Evolutionary conservation across 2,797 vertebrate genomes (phyloP).

Genomic region (Sebastes elongatus): DNA sequence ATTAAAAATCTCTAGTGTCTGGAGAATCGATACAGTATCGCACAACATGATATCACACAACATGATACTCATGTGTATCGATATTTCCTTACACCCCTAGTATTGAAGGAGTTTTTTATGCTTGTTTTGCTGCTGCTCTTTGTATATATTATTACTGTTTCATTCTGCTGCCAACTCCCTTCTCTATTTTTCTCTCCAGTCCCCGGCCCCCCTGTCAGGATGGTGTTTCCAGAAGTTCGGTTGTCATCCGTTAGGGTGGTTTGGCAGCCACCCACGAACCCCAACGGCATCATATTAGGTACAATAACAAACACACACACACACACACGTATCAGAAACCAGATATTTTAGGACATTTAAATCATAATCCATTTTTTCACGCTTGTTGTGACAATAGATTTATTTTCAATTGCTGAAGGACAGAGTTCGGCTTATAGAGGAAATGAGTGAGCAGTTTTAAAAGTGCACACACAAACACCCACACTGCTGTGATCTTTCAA

Average conservation of each 20-base stretch:
- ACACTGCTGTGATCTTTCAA: constrained; percentile 36
- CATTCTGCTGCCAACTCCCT: constrained; percentile 31
- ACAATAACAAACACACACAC: constrained; percentile 46
- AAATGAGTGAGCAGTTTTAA: constrained; percentile 47
- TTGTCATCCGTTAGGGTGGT: constrained; percentile 89
- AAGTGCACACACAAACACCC: background rate
- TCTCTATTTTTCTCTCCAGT: constrained; percentile 77
- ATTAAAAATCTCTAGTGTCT: too few species aligned
- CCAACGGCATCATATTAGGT: constrained; percentile 95
- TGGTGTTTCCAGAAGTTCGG: constrained; percentile 95
- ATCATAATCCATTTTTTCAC: constrained; percentile 18
- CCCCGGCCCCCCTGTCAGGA: constrained; percentile 89
- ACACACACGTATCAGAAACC: background rate
- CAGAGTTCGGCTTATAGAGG: background rate
- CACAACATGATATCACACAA: too few species aligned
- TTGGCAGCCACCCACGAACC: constrained; percentile 93
- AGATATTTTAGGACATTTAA: constrained; percentile 15
- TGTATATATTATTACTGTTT: constrained; percentile 29
- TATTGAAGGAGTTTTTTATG: background rate
- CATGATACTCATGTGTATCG: too few species aligned
- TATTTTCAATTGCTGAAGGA: constrained; percentile 37
- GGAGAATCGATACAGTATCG: too few species aligned
- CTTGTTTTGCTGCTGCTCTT: constrained; percentile 1
- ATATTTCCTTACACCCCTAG: too few species aligned
- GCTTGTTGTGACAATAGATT: constrained; percentile 11